Conservation (phyloP, 2,888 invertebrate species). For the Synanthedon andrenaeformis region DNA sequence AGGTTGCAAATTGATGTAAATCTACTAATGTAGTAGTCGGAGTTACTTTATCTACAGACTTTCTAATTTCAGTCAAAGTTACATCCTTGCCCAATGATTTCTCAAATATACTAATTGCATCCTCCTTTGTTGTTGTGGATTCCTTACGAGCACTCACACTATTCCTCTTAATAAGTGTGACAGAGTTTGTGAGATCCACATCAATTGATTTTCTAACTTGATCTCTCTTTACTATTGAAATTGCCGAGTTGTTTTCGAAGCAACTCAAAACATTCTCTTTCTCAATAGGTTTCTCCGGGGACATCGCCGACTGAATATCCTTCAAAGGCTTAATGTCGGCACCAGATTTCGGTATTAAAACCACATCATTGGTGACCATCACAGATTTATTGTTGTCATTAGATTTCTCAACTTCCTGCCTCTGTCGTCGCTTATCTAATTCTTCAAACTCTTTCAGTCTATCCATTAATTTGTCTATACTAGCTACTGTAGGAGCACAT, state of each 20-base stretch:
- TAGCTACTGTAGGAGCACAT: slow-evolving; percentile 41
- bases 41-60: slow-evolving; percentile 51
- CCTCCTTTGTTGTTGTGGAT: slow-evolving; percentile 59
- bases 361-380: slow-evolving; percentile 63
- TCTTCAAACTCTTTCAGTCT: slow-evolving; percentile 64
- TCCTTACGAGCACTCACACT: slow-evolving; percentile 58
- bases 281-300: slow-evolving; percentile 53
- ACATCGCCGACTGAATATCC: slow-evolving; percentile 54
- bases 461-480: slow-evolving; percentile 64
- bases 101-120: slow-evolving; percentile 64
- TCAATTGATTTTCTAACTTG: slow-evolving; percentile 58
- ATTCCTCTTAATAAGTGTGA: slow-evolving; percentile 61
- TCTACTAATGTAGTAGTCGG: slow-evolving; percentile 33
- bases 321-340: slow-evolving; percentile 56
- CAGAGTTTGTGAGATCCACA: slow-evolving; percentile 58
- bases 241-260: slow-evolving; percentile 65
- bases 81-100: slow-evolving; percentile 64
- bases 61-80: slow-evolving; percentile 60
- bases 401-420: slow-evolving; percentile 51
- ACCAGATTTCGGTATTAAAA: slow-evolving; percentile 59
- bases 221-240: slow-evolving; percentile 64
- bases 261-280: slow-evolving; percentile 64
- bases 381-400: slow-evolving; percentile 43
- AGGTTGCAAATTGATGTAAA: slow-evolving; percentile 49
- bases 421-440: slow-evolving; percentile 58